These are phyloP conservation scores for Heterohyrax brucei DNA, from an alignment of 2,797 vertebrate species.

Conservation along the genomic window DNA sequence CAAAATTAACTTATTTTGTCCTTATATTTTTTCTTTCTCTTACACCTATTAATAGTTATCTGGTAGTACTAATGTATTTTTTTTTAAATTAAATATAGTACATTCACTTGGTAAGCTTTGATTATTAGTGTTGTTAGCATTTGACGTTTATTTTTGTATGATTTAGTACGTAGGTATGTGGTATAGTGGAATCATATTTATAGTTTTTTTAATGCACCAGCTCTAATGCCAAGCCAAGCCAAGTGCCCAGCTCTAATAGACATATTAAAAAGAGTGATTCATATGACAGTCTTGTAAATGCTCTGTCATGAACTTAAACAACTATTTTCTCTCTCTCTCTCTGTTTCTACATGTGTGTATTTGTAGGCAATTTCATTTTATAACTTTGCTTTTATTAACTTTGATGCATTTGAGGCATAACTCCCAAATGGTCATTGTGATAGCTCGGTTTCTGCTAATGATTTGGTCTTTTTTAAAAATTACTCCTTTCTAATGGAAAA, in stretches of 20 bases:
- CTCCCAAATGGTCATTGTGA: background rate
- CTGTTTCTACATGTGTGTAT: background rate
- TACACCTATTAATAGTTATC: background rate
- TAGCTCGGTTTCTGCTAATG: background rate
- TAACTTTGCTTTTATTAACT: constrained; percentile 39
- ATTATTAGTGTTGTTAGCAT: background rate
- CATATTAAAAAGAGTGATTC: constrained; percentile 56
- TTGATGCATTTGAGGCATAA: background rate
- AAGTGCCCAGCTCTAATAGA: background rate
- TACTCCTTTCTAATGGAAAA: constrained; percentile 50
- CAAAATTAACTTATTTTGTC: background rate
- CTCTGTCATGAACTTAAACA: background rate
- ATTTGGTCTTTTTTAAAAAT: constrained; percentile 11
- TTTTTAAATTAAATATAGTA: constrained; percentile 1
- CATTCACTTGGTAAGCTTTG: constrained; percentile 21
- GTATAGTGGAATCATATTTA: background rate
- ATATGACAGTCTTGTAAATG: constrained; percentile 4
- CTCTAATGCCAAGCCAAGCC: background rate
- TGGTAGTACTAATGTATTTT: background rate
- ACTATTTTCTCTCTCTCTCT: too few species aligned
- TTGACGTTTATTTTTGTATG: constrained; percentile 16
- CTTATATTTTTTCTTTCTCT: background rate
- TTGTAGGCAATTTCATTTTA: background rate
- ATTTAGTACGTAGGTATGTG: background rate
- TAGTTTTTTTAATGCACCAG: background rate